phyloP scores from a whole-genome alignment of 37 sponge, comb jelly and placozoan species.

The Oscarella lobularis region DNA sequence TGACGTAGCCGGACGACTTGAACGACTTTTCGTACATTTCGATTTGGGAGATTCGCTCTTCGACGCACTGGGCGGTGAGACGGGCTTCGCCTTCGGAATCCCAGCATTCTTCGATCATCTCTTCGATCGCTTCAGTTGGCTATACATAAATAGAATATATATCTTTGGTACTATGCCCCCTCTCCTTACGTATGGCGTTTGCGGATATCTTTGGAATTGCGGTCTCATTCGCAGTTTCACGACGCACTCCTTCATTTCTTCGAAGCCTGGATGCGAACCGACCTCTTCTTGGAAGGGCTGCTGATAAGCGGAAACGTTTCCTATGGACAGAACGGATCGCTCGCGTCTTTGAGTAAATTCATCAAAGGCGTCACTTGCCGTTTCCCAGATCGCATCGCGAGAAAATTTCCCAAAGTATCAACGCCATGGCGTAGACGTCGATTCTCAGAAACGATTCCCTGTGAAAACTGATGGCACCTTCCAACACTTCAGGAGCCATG shows the following conservation, averaged over 20 bases:
- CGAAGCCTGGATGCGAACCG: conserved; percentile 12
- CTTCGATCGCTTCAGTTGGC: conserved; percentile 12
- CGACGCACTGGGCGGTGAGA: conserved; percentile 24
- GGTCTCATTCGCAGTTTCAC: conserved; percentile 22
- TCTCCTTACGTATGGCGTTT: too few relatives aligned
- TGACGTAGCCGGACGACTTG: not conserved
- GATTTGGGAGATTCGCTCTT: conserved; percentile 8
- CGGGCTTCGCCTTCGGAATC: conserved; percentile 40
- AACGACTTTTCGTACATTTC: not conserved
- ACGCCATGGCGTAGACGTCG: conserved; percentile 72
- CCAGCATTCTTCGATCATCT: conserved; percentile 43
- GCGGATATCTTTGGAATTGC: too few relatives aligned
- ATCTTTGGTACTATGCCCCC: not conserved
- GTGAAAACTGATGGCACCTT: conserved; percentile 51
- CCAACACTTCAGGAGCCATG: conserved; percentile 81
- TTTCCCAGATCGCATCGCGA: conserved; percentile 22
- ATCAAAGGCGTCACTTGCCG: too few relatives aligned
- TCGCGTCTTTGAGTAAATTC: too few relatives aligned
- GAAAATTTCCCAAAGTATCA: conserved; percentile 68
- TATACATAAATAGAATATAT: conserved; percentile 5
- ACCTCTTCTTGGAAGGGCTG: conserved; percentile 23
- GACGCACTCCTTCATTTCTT: conserved; percentile 26
- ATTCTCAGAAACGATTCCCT: conserved; percentile 52
- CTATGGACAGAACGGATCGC: not conserved
- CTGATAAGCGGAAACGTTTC: conserved; percentile 5